Conservation (phyloP, 2,888 invertebrate species). For the Dicyrtomina minuta region DNA sequence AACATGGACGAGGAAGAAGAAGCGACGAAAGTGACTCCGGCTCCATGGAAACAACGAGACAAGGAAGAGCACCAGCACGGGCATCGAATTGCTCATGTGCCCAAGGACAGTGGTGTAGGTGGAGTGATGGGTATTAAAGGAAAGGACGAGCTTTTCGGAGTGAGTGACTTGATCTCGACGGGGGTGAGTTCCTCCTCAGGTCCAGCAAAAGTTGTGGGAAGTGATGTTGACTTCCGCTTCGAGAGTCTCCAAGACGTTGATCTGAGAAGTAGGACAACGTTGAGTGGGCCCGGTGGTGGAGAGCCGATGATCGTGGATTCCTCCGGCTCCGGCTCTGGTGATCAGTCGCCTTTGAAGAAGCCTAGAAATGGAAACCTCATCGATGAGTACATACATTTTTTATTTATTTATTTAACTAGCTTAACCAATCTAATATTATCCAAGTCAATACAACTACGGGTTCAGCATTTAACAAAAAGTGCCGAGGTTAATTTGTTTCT, state of each 20-base stretch:
- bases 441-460: too few species aligned
- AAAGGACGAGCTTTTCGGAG: not conserved
- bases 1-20: slow-evolving; percentile 20
- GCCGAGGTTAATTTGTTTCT: too few species aligned
- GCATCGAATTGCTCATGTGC: slow-evolving; percentile 23
- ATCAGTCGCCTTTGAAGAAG: slow-evolving; percentile 42
- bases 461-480: too few species aligned
- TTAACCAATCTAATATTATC: slow-evolving; percentile 19
- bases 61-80: too few species aligned
- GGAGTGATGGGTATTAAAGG: slow-evolving; percentile 17
- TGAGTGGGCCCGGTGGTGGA: slow-evolving; percentile 6
- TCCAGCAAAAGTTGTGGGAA: not conserved
- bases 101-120: slow-evolving; percentile 19
- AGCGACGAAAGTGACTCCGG: not conserved
- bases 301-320: slow-evolving; percentile 20
- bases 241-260: slow-evolving; percentile 41
- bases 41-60: not conserved
- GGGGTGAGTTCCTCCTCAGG: too few species aligned
- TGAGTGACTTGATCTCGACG: not conserved
- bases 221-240: slow-evolving; percentile 46
- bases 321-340: slow-evolving; percentile 16
- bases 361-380: slow-evolving; percentile 37
- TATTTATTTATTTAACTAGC: slow-evolving; percentile 29
- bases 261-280: slow-evolving; percentile 24
- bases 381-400: slow-evolving; percentile 51